These are phyloP conservation scores for Alaudala cheleensis DNA, from an alignment of 2,113 vertebrate species.

Conservation along the genomic window DNA sequence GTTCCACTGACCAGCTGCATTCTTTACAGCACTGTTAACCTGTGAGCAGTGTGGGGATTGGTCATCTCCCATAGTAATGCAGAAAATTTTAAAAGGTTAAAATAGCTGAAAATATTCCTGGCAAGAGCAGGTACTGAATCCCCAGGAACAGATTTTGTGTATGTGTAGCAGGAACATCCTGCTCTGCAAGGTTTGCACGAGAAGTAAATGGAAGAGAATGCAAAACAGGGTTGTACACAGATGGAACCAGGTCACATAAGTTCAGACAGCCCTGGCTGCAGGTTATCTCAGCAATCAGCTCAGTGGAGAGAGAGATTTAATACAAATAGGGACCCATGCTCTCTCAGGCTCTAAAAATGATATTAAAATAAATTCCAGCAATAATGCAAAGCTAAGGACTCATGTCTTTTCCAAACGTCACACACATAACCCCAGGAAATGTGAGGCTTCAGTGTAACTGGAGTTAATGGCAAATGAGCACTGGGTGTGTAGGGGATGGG, in stretches of 20 bases:
- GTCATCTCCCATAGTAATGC: conserved; percentile 31
- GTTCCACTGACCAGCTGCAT: conserved; percentile 42
- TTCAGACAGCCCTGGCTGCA: background rate
- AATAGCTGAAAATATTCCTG: conserved; percentile 29
- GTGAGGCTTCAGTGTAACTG: background rate
- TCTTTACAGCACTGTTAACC: conserved; percentile 57
- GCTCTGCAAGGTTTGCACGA: conserved; percentile 5
- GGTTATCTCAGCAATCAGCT: background rate
- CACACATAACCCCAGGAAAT: background rate
- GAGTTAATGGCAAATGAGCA: background rate
- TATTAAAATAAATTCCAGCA: background rate
- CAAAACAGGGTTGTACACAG: background rate
- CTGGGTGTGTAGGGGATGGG: background rate
- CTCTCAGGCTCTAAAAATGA: background rate
- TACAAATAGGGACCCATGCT: background rate
- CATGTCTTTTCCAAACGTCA: background rate
- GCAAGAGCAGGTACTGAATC: conserved; percentile 11
- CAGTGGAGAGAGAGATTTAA: background rate
- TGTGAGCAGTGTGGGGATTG: conserved; percentile 25
- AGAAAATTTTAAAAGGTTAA: conserved; percentile 51
- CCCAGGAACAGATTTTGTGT: background rate
- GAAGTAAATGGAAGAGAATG: background rate
- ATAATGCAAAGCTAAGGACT: background rate
- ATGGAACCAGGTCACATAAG: background rate
- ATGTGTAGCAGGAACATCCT: background rate